Conservation (phyloP, 2,888 invertebrate genomes). For the Cheilosia variabilis region DNA sequence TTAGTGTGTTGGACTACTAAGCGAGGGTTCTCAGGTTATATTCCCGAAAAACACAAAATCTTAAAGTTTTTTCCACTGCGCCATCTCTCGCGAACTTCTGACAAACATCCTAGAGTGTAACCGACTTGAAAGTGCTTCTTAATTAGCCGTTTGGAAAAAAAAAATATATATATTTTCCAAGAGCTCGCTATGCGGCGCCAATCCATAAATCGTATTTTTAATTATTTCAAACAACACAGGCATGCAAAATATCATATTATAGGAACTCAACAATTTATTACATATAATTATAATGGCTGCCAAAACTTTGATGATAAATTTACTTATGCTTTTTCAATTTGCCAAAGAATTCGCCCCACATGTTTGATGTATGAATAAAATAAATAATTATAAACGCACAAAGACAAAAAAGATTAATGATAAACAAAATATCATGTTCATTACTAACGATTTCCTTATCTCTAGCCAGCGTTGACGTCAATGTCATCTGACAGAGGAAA, state of each 20-base stretch:
- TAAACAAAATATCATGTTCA: constrained; percentile 35
- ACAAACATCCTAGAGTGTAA: too few species aligned
- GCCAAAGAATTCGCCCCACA: constrained; percentile 1
- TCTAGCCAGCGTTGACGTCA: constrained; percentile 47
- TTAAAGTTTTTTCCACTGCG: too few species aligned
- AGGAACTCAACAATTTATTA: background rate
- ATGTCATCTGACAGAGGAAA: constrained; percentile 27
- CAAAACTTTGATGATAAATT: background rate
- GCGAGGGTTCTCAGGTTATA: too few species aligned
- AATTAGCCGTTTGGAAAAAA: too few species aligned
- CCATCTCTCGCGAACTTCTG: too few species aligned
- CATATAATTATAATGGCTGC: background rate
- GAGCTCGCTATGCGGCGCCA: background rate
- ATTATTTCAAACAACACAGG: background rate
- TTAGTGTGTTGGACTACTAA: too few species aligned
- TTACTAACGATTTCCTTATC: constrained; percentile 47
- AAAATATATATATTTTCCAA: background rate
- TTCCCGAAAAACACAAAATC: too few species aligned
- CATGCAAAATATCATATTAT: background rate
- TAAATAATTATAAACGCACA: constrained; percentile 31
- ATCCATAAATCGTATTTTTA: background rate
- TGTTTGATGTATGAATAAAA: background rate
- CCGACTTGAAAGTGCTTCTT: too few species aligned
- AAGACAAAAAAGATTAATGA: constrained; percentile 36
- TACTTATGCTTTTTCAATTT: background rate